Evolutionary conservation across 2,797 vertebrate species (phyloP), one percentile per base, ranked within the genome.

Genomic region (Acanthurus leucopareius): DNA sequence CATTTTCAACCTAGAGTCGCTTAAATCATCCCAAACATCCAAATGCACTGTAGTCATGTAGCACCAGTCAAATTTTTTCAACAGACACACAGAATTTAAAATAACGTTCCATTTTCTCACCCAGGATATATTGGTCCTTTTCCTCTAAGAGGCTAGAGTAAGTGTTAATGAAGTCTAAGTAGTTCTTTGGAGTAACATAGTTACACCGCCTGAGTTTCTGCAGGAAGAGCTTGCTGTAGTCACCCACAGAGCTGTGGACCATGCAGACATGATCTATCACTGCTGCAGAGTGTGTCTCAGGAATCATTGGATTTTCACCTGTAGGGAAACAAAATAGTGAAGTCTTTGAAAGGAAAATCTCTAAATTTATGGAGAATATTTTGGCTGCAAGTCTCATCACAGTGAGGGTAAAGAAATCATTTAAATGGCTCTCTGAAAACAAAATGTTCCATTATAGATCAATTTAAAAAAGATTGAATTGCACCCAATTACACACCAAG

Each of bases 121-220:
- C 97, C 59, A 96, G 93, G 79, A 98, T 97, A 73, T 90, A 95
- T 69, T 96, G 78, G 2, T 98, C 96, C 86, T 98, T 98, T 86
- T 99, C 97, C 1, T 97, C 92, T 84, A 99, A 87, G 49, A 99
- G 86, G 32, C 80, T 96, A 6, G 94, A 93, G 40, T 98, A 99
- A 0, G 96, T 98, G 73, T 88, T 95, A 62, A 99, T 97, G 74
- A 98, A 99, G 80, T 99, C 98, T 60, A 99, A 95, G 90, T 95
- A 99, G 87, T 99, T 99, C 94, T 99, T 99, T 11, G 98, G 97
- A 1, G 97, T 99, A 13, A 99, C 98, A 0, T 95, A 97, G 92
- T 99, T 99, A 78, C 92, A 96, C 52, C 97, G 96, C 13, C 98
- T 94, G 69, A 98, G 89, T 81, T 97, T 99, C 91, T 97, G 97